Evolutionary conservation across 2,797 vertebrate genomes (phyloP).

Genomic region (Hemitrygon akajei): DNA sequence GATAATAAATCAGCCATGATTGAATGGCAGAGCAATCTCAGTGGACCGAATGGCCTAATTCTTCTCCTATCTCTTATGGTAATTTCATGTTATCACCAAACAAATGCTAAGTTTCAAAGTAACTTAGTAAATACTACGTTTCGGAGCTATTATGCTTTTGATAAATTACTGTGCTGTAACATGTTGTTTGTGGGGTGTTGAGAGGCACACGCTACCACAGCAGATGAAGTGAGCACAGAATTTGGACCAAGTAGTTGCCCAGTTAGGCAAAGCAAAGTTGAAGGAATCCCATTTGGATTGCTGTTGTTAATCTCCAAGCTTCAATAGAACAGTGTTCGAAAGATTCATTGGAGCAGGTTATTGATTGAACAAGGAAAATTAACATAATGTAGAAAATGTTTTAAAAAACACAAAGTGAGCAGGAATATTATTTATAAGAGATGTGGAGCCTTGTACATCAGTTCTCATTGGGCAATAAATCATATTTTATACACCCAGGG

Average conservation of each 20-base stretch:
- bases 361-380: not conserved
- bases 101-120: not conserved
- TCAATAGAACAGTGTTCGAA: not conserved
- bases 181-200: not conserved
- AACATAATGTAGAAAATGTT: not conserved
- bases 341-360: not conserved
- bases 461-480: not conserved
- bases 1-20: too few species aligned
- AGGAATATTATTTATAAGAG: too few species aligned
- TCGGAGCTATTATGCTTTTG: not conserved
- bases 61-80: too few species aligned
- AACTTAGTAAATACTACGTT: not conserved
- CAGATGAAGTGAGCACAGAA: not conserved
- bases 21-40: too few species aligned
- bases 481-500: not conserved
- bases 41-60: too few species aligned
- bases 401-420: not conserved
- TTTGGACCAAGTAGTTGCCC: not conserved
- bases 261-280: not conserved
- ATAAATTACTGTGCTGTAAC: not conserved
- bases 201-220: not conserved
- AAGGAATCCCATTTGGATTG: not conserved
- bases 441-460: not conserved
- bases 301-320: not conserved
- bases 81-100: not conserved